phyloP scores from a whole-genome alignment of 1,140 invertebrate genomes.

The Condylostylus longicornis region DNA sequence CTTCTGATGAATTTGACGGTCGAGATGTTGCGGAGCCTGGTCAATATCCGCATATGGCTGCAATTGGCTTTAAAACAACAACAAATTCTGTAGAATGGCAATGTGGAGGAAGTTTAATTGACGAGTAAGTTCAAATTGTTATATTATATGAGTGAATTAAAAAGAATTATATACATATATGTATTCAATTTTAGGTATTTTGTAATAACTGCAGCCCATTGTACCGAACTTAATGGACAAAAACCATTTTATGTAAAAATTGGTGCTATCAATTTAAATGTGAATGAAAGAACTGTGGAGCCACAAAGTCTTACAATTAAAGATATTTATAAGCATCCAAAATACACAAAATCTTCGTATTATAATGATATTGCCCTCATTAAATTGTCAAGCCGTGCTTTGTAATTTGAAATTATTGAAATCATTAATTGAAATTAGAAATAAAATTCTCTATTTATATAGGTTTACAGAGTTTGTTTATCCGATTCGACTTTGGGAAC shows the following conservation, averaged over 20 bases:
- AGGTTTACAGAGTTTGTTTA: background rate
- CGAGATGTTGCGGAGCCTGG: conserved; percentile 21
- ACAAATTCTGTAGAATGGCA: conserved; percentile 23
- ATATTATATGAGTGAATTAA: too few relatives aligned
- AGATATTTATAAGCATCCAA: conserved; percentile 11
- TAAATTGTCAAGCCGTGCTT: conserved; percentile 5
- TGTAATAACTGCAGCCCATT: conserved; percentile 17
- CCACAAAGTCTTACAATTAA: conserved; percentile 7
- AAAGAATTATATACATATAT: too few relatives aligned
- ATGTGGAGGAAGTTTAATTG: conserved; percentile 33
- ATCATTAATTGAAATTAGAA: background rate
- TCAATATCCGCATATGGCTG: conserved; percentile 33
- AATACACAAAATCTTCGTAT: conserved; percentile 8
- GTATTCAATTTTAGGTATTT: too few relatives aligned
- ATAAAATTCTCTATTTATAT: background rate
- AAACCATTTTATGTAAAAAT: conserved; percentile 6
- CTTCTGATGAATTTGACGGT: conserved; percentile 24
- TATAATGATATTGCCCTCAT: conserved; percentile 14
- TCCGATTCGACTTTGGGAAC: conserved; percentile 13
- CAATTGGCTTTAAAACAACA: conserved; percentile 15
- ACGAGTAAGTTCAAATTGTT: too few relatives aligned
- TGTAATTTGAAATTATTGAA: background rate
- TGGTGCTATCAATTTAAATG: conserved; percentile 14
- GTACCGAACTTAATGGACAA: conserved; percentile 14
- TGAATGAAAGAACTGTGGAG: conserved; percentile 3